These are phyloP conservation scores for Mellilla xanthometata DNA, from an alignment of 2,888 invertebrate species.

Conservation along the genomic window DNA sequence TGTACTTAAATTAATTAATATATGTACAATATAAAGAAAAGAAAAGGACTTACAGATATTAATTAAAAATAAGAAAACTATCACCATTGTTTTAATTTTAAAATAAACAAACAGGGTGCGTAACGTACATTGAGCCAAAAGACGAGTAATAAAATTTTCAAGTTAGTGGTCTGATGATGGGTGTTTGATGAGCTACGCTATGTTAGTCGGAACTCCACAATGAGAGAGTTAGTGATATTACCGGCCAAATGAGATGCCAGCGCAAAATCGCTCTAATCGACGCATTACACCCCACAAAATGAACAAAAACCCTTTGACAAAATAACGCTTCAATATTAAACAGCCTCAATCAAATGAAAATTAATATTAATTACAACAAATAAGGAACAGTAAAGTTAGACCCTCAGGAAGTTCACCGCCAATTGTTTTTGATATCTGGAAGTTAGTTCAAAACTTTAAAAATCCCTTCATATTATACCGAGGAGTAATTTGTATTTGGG, in stretches of 20 bases:
- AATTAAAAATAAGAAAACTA: not conserved
- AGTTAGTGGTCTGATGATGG: constrained; percentile 66
- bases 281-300: constrained; percentile 52
- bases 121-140: constrained; percentile 46
- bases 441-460: not conserved
- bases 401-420: constrained; percentile 28
- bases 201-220: constrained; percentile 60
- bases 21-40: no score
- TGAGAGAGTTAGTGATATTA: constrained; percentile 59
- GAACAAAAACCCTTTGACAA: constrained; percentile 23
- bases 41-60: not conserved
- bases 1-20: no score
- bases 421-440: constrained; percentile 3
- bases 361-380: constrained; percentile 27
- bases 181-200: constrained; percentile 54
- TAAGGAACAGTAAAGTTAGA: constrained; percentile 61
- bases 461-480: constrained; percentile 35
- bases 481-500: constrained; percentile 37
- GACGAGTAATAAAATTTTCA: constrained; percentile 65
- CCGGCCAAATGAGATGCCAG: constrained; percentile 47
- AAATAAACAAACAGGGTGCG: constrained; percentile 14
- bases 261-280: constrained; percentile 58
- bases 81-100: constrained; percentile 6
- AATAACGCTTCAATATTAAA: constrained; percentile 44
- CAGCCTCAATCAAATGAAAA: constrained; percentile 23